A percentile compares a stretch with the other conserved stretches of the same genome.
These are phyloP conservation scores for Megalonaias nervosa DNA, from an alignment of 1,140 invertebrate genomes.

Conservation along the genomic window DNA sequence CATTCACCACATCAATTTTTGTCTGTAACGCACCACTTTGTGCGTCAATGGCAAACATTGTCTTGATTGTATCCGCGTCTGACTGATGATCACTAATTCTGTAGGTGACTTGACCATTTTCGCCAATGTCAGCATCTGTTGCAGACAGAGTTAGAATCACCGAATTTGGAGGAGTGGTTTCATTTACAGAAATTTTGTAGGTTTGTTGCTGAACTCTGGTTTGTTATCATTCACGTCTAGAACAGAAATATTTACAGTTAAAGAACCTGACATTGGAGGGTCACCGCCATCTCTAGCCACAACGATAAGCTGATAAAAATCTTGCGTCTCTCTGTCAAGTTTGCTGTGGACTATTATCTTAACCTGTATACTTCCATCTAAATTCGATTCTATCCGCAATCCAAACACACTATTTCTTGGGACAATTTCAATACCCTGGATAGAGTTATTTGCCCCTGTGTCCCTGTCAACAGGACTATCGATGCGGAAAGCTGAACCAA, in stretches of 20 bases:
- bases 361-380: constrained; percentile 52
- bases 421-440: constrained; percentile 49
- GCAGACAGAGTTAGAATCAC: constrained; percentile 52
- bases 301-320: constrained; percentile 54
- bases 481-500: constrained; percentile 48
- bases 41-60: constrained; percentile 13
- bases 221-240: constrained; percentile 76
- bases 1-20: constrained; percentile 81
- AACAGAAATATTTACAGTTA: constrained; percentile 58
- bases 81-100: constrained; percentile 30
- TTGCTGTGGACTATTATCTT: constrained; percentile 48
- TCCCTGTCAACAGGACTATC: constrained; percentile 59
- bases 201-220: constrained; percentile 48
- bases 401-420: constrained; percentile 42
- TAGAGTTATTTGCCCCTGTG: constrained; percentile 52
- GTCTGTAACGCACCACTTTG: constrained; percentile 57
- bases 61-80: constrained; percentile 21
- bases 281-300: constrained; percentile 58
- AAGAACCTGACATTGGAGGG: constrained; percentile 49
- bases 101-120: constrained; percentile 52
- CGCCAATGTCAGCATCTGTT: constrained; percentile 58
- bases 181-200: constrained; percentile 78
- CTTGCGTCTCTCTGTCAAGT: constrained; percentile 53
- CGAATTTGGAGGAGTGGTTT: constrained; percentile 69
- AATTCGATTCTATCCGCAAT: constrained; percentile 42